phyloP scores from a whole-genome alignment of 2,888 invertebrate genomes.

The Nesidiocoris tenuis region DNA sequence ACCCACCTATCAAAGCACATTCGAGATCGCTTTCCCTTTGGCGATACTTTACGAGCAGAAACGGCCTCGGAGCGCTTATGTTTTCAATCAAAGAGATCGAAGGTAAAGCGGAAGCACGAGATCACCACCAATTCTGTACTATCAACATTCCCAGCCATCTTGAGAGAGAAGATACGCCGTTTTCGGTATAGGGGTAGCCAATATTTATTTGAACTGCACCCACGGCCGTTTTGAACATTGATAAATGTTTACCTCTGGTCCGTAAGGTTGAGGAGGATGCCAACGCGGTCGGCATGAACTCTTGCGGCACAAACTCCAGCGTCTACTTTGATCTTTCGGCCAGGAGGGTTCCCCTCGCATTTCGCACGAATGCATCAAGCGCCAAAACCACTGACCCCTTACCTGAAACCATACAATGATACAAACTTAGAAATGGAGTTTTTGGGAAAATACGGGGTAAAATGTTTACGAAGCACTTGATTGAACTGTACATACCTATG shows the following conservation, averaged over 20 bases:
- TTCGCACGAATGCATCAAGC: conserved; percentile 3
- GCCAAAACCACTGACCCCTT: conserved; percentile 7
- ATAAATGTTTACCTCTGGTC: conserved; percentile 39
- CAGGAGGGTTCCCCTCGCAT: neutral
- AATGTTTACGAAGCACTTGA: no score
- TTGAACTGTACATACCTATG: no score
- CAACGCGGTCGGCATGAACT: neutral
- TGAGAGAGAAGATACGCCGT: neutral
- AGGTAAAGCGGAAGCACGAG: neutral
- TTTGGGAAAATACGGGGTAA: no score
- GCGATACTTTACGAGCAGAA: neutral
- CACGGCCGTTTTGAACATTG: conserved; percentile 15
- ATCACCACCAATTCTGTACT: neutral
- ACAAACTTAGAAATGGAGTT: no score
- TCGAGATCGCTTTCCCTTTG: neutral
- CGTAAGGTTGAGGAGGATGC: conserved; percentile 19
- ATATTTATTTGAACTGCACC: conserved; percentile 38
- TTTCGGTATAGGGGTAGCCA: conserved; percentile 11
- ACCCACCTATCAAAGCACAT: neutral
- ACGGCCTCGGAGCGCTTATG: neutral
- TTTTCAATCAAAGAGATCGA: neutral
- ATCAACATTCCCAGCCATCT: neutral
- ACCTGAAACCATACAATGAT: conserved; percentile 22
- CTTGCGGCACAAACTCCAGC: conserved; percentile 3
- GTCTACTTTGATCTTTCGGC: conserved; percentile 15